Base-by-base conservation (phyloP, 1,140 invertebrate species). In the Drosophila gunungcola region DNA sequence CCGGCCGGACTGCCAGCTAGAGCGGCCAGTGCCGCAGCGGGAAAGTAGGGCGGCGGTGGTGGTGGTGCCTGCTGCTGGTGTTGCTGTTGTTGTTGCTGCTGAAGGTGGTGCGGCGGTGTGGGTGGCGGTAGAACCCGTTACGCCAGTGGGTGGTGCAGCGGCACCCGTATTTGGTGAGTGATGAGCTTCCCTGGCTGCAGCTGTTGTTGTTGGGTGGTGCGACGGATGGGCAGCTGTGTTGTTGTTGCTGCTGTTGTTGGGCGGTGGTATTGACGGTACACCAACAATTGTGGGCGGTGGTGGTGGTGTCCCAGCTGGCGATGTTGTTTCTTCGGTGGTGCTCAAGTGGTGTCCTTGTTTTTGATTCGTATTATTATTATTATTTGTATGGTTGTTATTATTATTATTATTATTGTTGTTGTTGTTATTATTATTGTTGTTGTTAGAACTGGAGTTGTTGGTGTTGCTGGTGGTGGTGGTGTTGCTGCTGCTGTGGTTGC, bases 21-120 rank as follows among this genome's bases (percentile, higher is more conserved):
- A 36, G 95, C 95, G 58, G 95, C 95, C 69, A 95, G 93, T 42
- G 96, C 95, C 65, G 95, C 95, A 53, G 95, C 94, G 69, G 94
- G 94, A 88, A 95, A 94, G 93, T 95, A 95, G 78, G 94, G 93
- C 88, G 93, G 93, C 39, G 93, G 94, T 43, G 83, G 82, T 16
- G 67, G 82, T 32, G 77, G 81, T 25, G 79, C 86, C 34, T 73
- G 94, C 92, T 93, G 94, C 93, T 88, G 93, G 85, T 65, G 93
- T 81, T 45, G 69, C n/a, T 51, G 70, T 3, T 78, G 73, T 12
- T 49, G 70, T 3, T 78, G 73, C 10, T 49, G 68, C 36, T 57
- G 74, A 7, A 51, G 29, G 48, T 51, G 49, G 29, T 58, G 80
- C 10, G 52, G 82, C 27, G 78, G 74, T 27, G 48, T 51, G 48